Evolutionary conservation across 1,140 invertebrate species (phyloP), one percentile per base, ranked within the genome.

Genomic region (Caerostris darwini): DNA sequence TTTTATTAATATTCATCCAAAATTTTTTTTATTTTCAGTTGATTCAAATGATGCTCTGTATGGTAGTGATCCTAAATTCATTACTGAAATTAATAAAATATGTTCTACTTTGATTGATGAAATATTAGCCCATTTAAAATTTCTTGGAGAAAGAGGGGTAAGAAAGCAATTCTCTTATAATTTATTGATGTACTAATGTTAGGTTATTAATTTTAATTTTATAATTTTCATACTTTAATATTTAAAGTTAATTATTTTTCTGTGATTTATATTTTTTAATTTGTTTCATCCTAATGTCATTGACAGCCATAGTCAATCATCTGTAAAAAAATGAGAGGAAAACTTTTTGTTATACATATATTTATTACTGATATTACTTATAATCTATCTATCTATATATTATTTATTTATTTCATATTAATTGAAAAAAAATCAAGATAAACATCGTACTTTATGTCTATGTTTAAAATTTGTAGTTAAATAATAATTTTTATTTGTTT

Each of bases 11-110:
- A 7, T 56, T 54, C 54, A 54, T 85, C 5, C 6, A 10, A 3
- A n/a, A 50, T 89, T n/a, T 3, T 34, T 93, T 93, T 71, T n/a
- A 56, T 50, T 58, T 94, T 95, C 96, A 98, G 98, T 99, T 88
- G 97, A 99, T 95, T 98, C 98, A 3, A 99, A 99, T 96, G 98
- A 99, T 96, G 97, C 97, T 85, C 96, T 99, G n/a, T 99, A 99
- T 96, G 98, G 98, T 3, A 97, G 97, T 69, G 98, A 99, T 96
- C 97, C 97, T 56, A 98, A 98, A 96, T 99, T 98, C 96, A 96
- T 99, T 12, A 96, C 96, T 5, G 98, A 98, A 96, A 96, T 99
- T 0, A 97, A 98, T 95, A 97, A 97, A 95, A 97, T 99, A 95
- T 97, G 97, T 90, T 97, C 97, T 1, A 97, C 97, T 93, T 96